Base-by-base conservation (phyloP, 1,140 invertebrate species). In the Drosophila erecta region DNA sequence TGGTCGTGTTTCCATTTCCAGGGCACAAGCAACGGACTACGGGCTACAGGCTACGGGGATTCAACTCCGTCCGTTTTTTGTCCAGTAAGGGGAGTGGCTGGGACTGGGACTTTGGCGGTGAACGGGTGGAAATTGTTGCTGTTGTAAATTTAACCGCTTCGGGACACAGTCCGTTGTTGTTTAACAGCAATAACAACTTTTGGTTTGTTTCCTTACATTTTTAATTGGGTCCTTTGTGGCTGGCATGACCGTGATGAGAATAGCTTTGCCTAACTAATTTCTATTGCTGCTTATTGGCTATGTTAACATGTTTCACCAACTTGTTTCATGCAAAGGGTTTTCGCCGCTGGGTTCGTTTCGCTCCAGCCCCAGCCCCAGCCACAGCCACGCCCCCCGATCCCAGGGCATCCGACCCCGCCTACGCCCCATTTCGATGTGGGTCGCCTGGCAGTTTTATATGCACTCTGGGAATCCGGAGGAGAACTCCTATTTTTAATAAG, bases 181-280 rank as follows among this genome's bases (percentile, higher is more conserved):
- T 89, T 77, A 84, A 87, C 84, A 87, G 84, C 84, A 87, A 89
- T 87, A 87, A 87, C 84, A 87, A 89, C 84, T 87, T 87, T 87
- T 87, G 84, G 84, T 87, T 87, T 87, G 84, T 87, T 87, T 87
- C 84, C 84, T 90, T 85, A 90, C 85, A 90, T 90, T 90, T 90
- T 85, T 90, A 90, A 90, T 90, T 90, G 85, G 85, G 85, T 90
- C 85, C 85, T 90, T 90, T 90, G 85, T 90, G 85, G 60, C 71
- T 75, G 71, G 61, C 62, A 64, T 49, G 77, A 62, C 79, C 83
- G 67, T 89, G 84, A 89, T 87, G 85, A 70, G 84, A 79, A 87
- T 89, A 69, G 79, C 85, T 87, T 87, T 87, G 84, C 62, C 84
- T 83, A 87, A 87, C 84, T 87, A 87, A 87, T 87, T 87, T 87